These are phyloP conservation scores for Platycheirus albimanus DNA, from an alignment of 2,888 invertebrate genomes.

Conservation along the genomic window DNA sequence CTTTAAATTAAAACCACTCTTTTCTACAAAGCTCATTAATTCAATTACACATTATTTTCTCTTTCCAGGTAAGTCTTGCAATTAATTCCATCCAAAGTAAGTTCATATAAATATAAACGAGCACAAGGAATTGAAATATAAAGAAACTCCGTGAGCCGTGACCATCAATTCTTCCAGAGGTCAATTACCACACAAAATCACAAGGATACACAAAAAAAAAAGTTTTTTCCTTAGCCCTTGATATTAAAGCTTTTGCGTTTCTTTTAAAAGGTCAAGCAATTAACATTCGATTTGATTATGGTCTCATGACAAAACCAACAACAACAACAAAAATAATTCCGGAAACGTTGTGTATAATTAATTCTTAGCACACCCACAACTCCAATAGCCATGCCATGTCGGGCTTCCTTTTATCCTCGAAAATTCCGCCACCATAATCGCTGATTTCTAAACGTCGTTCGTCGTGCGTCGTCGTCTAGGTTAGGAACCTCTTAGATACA, in stretches of 20 bases:
- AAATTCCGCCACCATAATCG: background rate
- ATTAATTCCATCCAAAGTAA: slow-evolving; percentile 26
- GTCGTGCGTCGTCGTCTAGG: too few species aligned
- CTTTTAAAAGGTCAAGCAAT: slow-evolving; percentile 57
- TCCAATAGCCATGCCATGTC: background rate
- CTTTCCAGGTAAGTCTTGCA: slow-evolving; percentile 57
- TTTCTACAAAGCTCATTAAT: background rate
- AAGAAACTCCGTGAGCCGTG: background rate
- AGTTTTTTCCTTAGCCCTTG: slow-evolving; percentile 10
- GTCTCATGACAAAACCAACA: slow-evolving; percentile 22
- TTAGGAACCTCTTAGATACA: background rate
- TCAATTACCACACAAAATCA: slow-evolving; percentile 30
- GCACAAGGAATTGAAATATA: slow-evolving; percentile 4
- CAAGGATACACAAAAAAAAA: background rate
- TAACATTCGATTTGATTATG: slow-evolving; percentile 50
- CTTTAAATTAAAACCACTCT: background rate
- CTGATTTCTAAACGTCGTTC: background rate
- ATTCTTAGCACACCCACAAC: slow-evolving; percentile 46
- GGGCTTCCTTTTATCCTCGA: background rate
- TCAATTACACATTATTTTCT: slow-evolving; percentile 11
- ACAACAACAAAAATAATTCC: too few species aligned
- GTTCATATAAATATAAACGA: too few species aligned
- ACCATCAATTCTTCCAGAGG: slow-evolving; percentile 37
- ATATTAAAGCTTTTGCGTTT: background rate
- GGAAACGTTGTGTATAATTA: slow-evolving; percentile 51